Conservation (phyloP, 2,113 vertebrate genomes). For the Corydoras maculifer region DNA sequence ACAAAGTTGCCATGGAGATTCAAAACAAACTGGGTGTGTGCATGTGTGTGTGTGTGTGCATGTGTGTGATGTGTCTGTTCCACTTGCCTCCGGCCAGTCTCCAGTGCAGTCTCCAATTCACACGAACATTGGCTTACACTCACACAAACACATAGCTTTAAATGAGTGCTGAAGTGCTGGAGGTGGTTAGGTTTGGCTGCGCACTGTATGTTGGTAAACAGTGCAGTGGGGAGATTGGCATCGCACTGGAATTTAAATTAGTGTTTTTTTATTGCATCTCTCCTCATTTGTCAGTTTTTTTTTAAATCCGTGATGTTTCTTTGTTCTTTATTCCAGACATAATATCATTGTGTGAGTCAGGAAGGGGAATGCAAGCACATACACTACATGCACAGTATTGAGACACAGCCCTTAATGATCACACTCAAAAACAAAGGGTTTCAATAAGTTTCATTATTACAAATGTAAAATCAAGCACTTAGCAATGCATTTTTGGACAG, state of each 20-base stretch:
- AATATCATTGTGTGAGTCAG: not conserved
- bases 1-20: conserved; percentile 55
- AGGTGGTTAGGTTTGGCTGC: not conserved
- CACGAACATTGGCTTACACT: not conserved
- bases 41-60: conserved; percentile 37
- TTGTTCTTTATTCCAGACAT: not conserved
- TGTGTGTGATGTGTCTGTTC: conserved; percentile 40
- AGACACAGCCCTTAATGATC: not conserved
- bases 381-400: not conserved
- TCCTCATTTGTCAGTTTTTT: not conserved
- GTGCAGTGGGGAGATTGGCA: not conserved
- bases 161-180: not conserved
- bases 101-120: conserved; percentile 33
- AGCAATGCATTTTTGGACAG: too few species aligned
- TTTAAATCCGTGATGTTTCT: not conserved
- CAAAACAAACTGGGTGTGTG: conserved; percentile 57
- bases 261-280: not conserved
- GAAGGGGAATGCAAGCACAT: not conserved
- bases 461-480: too few species aligned
- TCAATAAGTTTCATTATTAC: not conserved
- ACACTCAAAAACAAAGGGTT: not conserved
- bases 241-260: not conserved
- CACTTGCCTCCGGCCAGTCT: conserved; percentile 42
- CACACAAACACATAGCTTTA: conserved; percentile 6
- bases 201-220: conserved; percentile 12